Percentiles rank a stretch among this genome's conserved stretches.
These are phyloP conservation scores for Python bivittatus DNA, from an alignment of 2,113 vertebrate genomes.

Conservation along the genomic window DNA sequence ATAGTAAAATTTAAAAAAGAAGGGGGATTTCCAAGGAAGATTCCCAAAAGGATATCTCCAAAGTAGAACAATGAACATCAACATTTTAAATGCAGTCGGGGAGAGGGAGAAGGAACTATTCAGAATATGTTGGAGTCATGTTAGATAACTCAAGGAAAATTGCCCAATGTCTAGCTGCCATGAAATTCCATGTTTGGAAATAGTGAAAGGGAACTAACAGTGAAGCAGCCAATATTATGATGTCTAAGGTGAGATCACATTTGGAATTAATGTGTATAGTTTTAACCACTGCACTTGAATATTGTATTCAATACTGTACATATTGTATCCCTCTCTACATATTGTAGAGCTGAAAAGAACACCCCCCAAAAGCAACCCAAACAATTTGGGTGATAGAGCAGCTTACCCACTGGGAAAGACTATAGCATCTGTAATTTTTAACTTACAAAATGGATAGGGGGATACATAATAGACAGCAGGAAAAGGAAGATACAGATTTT, in stretches of 20 bases:
- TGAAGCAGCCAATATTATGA: neutral
- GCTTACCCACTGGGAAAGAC: neutral
- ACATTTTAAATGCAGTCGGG: neutral
- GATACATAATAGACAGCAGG: neutral
- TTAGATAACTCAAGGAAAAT: neutral
- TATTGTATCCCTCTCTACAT: neutral
- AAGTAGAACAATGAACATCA: neutral
- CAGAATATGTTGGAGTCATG: neutral
- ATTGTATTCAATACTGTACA: neutral
- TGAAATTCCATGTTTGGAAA: neutral
- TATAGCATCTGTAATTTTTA: neutral
- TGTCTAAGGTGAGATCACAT: neutral
- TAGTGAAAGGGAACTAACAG: neutral
- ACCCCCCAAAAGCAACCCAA: neutral
- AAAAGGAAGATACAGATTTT: neutral
- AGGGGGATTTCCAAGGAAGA: neutral
- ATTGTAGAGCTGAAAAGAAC: neutral
- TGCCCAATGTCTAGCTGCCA: neutral
- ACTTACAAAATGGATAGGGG: neutral
- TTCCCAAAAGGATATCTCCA: neutral
- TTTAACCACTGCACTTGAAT: neutral
- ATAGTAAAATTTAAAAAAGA: neutral
- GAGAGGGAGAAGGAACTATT: neutral
- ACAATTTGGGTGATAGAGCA: neutral
- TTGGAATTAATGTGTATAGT: neutral